Evolutionary conservation across 2,113 vertebrate genomes (phyloP).

Genomic region (Bolborhynchus lineola): DNA sequence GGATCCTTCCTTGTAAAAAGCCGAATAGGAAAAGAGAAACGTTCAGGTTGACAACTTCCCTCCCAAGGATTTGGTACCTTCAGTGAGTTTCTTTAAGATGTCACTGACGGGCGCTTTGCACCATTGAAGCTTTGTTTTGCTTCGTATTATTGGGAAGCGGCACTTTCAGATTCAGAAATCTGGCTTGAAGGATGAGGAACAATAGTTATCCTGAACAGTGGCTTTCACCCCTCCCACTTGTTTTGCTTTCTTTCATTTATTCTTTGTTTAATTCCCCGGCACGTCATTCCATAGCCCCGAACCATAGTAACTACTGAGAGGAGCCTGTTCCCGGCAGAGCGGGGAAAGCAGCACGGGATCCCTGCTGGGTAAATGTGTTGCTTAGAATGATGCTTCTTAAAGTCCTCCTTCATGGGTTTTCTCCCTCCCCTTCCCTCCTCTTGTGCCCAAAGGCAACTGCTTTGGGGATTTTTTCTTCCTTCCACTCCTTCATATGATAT

Average conservation of each 20-base stretch:
- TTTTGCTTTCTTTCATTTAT: slow-evolving; percentile 62
- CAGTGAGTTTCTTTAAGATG: slow-evolving; percentile 37
- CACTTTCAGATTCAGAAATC: slow-evolving; percentile 63
- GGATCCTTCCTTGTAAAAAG: neutral
- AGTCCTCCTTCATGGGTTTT: neutral
- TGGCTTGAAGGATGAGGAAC: slow-evolving; percentile 40
- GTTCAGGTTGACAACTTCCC: slow-evolving; percentile 49
- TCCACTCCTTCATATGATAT: neutral
- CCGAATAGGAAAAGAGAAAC: slow-evolving; percentile 18
- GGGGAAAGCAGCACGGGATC: neutral
- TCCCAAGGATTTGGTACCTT: slow-evolving; percentile 45
- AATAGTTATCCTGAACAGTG: slow-evolving; percentile 46
- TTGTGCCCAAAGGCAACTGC: fast-evolving
- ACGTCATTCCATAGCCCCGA: slow-evolving; percentile 53
- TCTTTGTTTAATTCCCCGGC: slow-evolving; percentile 58
- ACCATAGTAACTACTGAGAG: slow-evolving; percentile 57
- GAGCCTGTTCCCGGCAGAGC: neutral
- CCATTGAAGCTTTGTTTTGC: slow-evolving; percentile 59
- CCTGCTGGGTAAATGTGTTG: neutral
- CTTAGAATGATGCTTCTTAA: neutral
- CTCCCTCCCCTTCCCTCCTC: neutral
- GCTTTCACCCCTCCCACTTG: slow-evolving; percentile 64
- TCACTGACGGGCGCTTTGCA: neutral
- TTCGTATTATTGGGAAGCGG: slow-evolving; percentile 50
- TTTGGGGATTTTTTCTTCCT: neutral